phyloP scores from a whole-genome alignment of 2,113 vertebrate species.

The Chitala chitala region DNA sequence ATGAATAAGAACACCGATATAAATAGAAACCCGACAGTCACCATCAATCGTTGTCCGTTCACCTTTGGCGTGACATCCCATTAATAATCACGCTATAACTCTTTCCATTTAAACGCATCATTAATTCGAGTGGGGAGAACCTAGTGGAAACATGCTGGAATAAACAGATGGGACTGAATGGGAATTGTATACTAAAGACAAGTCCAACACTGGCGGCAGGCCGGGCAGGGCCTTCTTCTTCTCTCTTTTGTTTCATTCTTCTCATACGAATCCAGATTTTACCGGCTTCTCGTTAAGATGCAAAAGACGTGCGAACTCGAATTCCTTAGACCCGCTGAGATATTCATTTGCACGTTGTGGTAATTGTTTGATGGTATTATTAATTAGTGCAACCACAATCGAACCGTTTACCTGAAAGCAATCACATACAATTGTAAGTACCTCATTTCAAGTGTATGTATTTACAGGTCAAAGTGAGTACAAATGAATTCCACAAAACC shows the following conservation, averaged over 20 bases:
- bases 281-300: constrained; percentile 70
- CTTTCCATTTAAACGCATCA: constrained; percentile 21
- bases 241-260: constrained; percentile 68
- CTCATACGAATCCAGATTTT: constrained; percentile 66
- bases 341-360: too few species aligned
- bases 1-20: background rate
- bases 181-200: constrained; percentile 28
- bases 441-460: too few species aligned
- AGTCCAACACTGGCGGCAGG: constrained; percentile 27
- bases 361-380: too few species aligned
- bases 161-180: too few species aligned
- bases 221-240: constrained; percentile 60
- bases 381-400: too few species aligned
- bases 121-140: constrained; percentile 15
- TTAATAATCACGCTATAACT: constrained; percentile 14
- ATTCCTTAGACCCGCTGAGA: constrained; percentile 61
- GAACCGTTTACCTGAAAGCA: too few species aligned
- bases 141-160: constrained; percentile 15
- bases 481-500: too few species aligned
- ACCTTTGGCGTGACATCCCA: constrained; percentile 3
- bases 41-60: constrained; percentile 6
- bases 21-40: background rate
- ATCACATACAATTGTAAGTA: too few species aligned
- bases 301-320: constrained; percentile 62
- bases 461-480: too few species aligned